Conservation (phyloP, 1,140 invertebrate genomes). For the Bradysia coprophila region DNA sequence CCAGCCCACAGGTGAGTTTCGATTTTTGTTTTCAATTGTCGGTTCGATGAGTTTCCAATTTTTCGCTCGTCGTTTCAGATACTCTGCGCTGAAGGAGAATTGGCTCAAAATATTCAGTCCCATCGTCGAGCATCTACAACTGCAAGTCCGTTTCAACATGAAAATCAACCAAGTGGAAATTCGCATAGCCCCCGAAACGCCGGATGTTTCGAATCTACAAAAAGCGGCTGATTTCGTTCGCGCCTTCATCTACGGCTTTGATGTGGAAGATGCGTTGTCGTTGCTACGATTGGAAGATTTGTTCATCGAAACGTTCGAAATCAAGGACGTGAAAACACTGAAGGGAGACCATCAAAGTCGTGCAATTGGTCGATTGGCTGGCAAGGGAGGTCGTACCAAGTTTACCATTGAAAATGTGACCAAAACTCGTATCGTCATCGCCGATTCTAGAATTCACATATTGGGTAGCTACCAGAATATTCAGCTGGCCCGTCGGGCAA, state of each 20-base stretch:
- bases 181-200: constrained; percentile 42
- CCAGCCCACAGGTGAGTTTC: constrained; percentile 32
- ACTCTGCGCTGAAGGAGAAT: constrained; percentile 84
- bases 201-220: constrained; percentile 80
- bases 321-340: constrained; percentile 91
- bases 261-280: constrained; percentile 92
- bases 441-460: constrained; percentile 93
- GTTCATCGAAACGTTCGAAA: constrained; percentile 93
- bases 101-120: constrained; percentile 97
- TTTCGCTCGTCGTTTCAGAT: constrained; percentile 48
- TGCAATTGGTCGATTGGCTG: constrained; percentile 90
- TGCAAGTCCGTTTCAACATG: constrained; percentile 90
- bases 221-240: constrained; percentile 97
- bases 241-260: constrained; percentile 93
- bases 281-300: constrained; percentile 89
- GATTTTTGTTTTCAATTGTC: constrained; percentile 3
- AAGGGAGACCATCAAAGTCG: constrained; percentile 91
- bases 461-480: constrained; percentile 97
- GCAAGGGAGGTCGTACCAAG: constrained; percentile 93
- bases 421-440: constrained; percentile 94
- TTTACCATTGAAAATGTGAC: constrained; percentile 99
- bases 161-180: constrained; percentile 56
- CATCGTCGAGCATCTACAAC: constrained; percentile 83
- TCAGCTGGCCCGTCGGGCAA: constrained; percentile 80
- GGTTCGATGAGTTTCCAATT: background rate